Evolutionary conservation across 1,140 invertebrate genomes (phyloP).

Genomic region (Tribolium castaneum): DNA sequence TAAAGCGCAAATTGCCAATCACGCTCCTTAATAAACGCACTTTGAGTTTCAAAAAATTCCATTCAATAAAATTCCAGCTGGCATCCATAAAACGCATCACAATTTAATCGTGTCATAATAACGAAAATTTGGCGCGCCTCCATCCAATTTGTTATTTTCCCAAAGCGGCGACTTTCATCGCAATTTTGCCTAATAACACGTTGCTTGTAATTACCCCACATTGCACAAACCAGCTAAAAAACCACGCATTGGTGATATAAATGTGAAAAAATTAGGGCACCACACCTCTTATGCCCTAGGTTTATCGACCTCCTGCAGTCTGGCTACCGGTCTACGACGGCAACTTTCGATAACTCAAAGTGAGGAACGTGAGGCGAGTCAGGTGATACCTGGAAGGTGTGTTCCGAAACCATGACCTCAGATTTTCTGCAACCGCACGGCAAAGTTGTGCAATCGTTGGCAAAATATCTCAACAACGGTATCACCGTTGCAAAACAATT

Average conservation of each 20-base stretch:
- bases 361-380: slow-evolving; percentile 12
- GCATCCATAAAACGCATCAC: slow-evolving; percentile 1
- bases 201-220: slow-evolving; percentile 2
- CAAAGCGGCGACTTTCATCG: slow-evolving; percentile 1
- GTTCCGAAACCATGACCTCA: slow-evolving; percentile 18
- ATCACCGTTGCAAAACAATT: background rate
- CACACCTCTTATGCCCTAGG: slow-evolving; percentile 1
- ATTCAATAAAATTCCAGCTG: slow-evolving; percentile 22
- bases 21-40: background rate
- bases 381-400: slow-evolving; percentile 27
- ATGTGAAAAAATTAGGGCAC: background rate
- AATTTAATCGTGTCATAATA: background rate
- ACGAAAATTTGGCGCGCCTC: background rate
- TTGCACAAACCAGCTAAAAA: slow-evolving; percentile 4
- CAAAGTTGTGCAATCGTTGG: background rate
- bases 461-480: background rate
- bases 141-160: background rate
- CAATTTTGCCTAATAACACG: background rate
- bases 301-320: slow-evolving; percentile 14
- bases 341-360: slow-evolving; percentile 18
- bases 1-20: background rate
- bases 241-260: background rate
- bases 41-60: background rate
- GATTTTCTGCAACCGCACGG: background rate
- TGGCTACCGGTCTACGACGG: slow-evolving; percentile 1